These are phyloP conservation scores for Pyxicephalus adspersus DNA, from an alignment of 2,113 vertebrate species.

Conservation along the genomic window DNA sequence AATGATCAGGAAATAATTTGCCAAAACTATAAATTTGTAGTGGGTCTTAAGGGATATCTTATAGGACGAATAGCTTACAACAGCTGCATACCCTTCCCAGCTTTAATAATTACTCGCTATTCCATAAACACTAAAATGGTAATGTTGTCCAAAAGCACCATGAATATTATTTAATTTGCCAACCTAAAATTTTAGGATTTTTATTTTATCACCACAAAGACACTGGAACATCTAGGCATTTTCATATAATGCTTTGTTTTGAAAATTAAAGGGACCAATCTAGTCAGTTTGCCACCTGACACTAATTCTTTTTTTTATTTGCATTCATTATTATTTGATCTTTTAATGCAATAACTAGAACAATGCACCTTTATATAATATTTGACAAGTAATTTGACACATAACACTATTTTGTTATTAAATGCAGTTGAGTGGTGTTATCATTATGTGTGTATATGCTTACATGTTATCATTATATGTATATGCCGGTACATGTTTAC, in stretches of 20 bases:
- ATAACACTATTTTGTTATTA: too few species aligned
- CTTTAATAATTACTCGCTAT: slow-evolving; percentile 83
- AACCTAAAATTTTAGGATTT: slow-evolving; percentile 59
- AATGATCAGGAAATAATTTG: slow-evolving; percentile 87
- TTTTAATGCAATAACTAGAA: not conserved
- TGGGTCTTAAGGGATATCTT: slow-evolving; percentile 81
- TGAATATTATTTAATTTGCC: slow-evolving; percentile 66
- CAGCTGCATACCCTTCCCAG: slow-evolving; percentile 81
- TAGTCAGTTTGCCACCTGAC: not conserved
- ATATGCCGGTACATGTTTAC: too few species aligned
- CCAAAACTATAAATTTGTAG: slow-evolving; percentile 85
- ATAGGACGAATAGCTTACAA: slow-evolving; percentile 78
- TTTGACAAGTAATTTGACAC: not conserved
- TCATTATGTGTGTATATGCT: not conserved
- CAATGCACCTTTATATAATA: not conserved
- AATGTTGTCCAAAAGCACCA: slow-evolving; percentile 74
- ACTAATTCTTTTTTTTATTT: not conserved
- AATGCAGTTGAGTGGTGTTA: too few species aligned
- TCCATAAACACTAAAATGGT: slow-evolving; percentile 78
- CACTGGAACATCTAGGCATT: slow-evolving; percentile 3
- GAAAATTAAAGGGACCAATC: slow-evolving; percentile 16
- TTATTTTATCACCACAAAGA: slow-evolving; percentile 33
- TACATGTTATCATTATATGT: too few species aligned
- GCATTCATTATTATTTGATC: not conserved
- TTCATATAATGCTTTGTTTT: slow-evolving; percentile 38